These are phyloP conservation scores for Listronotus bonariensis DNA, from an alignment of 1,140 invertebrate species.

Conservation along the genomic window DNA sequence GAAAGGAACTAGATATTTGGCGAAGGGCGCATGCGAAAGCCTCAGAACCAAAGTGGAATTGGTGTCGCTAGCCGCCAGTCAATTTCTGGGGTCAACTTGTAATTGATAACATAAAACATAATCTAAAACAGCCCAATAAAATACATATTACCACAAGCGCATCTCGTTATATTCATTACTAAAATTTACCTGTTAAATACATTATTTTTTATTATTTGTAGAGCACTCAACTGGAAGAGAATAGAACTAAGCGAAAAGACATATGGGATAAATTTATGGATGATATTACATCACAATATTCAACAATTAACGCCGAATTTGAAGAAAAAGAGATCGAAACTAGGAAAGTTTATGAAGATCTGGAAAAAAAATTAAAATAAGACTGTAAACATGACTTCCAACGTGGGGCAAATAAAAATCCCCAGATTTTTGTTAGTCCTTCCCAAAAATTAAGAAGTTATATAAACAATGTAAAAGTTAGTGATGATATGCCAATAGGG, in stretches of 20 bases:
- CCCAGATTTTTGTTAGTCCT: constrained; percentile 43
- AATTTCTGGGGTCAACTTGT: no score
- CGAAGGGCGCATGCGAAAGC: no score
- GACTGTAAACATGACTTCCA: constrained; percentile 25
- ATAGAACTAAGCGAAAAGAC: constrained; percentile 63
- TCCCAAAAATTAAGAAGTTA: constrained; percentile 41
- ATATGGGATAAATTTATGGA: constrained; percentile 76
- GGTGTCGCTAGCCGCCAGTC: no score
- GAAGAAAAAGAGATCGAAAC: constrained; percentile 78
- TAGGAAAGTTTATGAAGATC: constrained; percentile 62
- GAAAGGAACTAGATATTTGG: no score
- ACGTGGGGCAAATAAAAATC: constrained; percentile 38
- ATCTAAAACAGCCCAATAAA: no score
- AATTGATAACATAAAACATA: no score
- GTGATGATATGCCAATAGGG: constrained; percentile 41
- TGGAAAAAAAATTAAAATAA: constrained; percentile 71
- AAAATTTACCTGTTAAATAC: no score
- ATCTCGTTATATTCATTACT: no score
- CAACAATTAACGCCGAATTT: constrained; percentile 75
- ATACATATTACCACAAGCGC: no score
- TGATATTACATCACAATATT: constrained; percentile 74
- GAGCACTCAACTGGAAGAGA: constrained; percentile 61
- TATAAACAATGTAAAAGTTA: constrained; percentile 38
- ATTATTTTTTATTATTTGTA: constrained; percentile 47
- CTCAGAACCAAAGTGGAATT: no score